Evolutionary conservation across 2,797 vertebrate species (phyloP).

Genomic region (Hylomyscus alleni): DNA sequence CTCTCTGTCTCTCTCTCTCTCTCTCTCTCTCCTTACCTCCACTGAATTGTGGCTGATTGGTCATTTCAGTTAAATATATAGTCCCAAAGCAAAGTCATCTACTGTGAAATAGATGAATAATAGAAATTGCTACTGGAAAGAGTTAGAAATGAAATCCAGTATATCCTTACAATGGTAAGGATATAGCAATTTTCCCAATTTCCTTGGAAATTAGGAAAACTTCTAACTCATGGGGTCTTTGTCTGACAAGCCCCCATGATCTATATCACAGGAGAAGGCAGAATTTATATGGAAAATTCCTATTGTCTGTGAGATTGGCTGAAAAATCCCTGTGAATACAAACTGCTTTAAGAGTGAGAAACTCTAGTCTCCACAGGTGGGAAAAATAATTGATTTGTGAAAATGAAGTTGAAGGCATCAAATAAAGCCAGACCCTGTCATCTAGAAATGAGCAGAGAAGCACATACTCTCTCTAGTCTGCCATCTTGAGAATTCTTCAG

Average conservation of each 20-base stretch:
- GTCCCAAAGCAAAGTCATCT: conserved; percentile 21
- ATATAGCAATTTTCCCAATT: background rate
- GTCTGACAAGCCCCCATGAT: background rate
- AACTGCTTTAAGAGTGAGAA: conserved; percentile 42
- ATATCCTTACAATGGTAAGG: background rate
- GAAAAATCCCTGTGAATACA: conserved; percentile 46
- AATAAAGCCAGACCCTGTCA: conserved; percentile 54
- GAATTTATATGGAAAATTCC: conserved; percentile 54
- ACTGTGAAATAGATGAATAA: conserved; percentile 33
- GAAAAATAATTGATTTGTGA: conserved; percentile 68
- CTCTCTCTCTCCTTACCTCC: background rate
- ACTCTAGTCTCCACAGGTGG: conserved; percentile 41
- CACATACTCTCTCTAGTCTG: no score
- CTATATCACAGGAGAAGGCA: background rate
- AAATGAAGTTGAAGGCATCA: conserved; percentile 63
- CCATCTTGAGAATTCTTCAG: background rate
- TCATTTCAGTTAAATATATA: conserved; percentile 37
- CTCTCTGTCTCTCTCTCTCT: no score
- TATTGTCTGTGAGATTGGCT: background rate
- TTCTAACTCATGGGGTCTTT: background rate
- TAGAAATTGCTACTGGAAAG: conserved; percentile 15
- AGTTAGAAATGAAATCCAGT: conserved; percentile 34
- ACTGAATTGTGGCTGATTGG: background rate
- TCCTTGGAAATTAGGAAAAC: conserved; percentile 38
- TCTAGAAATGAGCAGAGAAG: conserved; percentile 20